Evolutionary conservation across 2,113 vertebrate genomes (phyloP).

Genomic region (Channa argus): DNA sequence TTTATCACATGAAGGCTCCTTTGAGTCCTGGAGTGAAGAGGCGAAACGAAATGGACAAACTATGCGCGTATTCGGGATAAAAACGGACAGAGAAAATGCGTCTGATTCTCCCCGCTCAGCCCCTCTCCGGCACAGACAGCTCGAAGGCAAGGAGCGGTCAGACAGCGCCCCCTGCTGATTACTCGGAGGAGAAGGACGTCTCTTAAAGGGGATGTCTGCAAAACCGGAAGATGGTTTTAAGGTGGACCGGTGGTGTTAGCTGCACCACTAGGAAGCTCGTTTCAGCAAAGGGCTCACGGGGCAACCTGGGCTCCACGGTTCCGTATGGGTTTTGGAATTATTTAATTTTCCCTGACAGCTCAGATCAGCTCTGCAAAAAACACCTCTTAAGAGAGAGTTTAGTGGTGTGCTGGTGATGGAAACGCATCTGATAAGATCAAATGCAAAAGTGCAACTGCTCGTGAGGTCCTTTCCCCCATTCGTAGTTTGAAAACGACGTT

Average conservation of each 20-base stretch:
- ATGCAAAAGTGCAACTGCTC: neutral
- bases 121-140: slow-evolving; percentile 8
- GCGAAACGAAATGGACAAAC: slow-evolving; percentile 54
- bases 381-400: neutral
- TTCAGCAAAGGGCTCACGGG: slow-evolving; percentile 13
- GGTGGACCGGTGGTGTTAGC: slow-evolving; percentile 74
- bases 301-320: slow-evolving; percentile 21
- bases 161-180: slow-evolving; percentile 50
- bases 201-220: slow-evolving; percentile 80
- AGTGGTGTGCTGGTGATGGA: no score
- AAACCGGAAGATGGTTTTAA: slow-evolving; percentile 76
- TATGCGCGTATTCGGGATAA: slow-evolving; percentile 34
- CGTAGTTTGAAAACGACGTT: neutral
- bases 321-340: slow-evolving; percentile 9
- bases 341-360: neutral
- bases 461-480: neutral
- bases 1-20: neutral
- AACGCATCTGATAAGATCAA: no score
- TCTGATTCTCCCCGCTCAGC: slow-evolving; percentile 48
- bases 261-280: neutral
- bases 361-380: neutral
- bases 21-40: neutral
- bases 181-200: fast-evolving
- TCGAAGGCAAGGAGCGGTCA: slow-evolving; percentile 39
- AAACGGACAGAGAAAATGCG: slow-evolving; percentile 51